Evolutionary conservation across 2,113 vertebrate species (phyloP), one percentile per base, ranked within the genome.

Genomic region (Podocnemis expansa): DNA sequence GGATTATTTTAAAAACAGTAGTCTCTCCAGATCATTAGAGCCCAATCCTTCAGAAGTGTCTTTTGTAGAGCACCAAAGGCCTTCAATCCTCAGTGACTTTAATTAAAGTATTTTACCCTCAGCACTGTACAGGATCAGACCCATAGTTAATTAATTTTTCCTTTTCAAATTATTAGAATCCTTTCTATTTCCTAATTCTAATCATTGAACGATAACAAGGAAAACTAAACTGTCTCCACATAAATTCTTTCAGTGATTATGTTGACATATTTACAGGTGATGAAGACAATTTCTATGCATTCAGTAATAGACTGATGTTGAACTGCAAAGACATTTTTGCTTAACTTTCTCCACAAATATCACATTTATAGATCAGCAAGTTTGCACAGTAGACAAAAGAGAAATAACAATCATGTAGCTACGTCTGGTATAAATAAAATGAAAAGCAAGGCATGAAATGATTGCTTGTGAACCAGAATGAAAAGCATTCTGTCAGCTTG

Each of bases 331-430:
- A 24, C 70, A 41, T 56, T 95, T 85, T 89, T 82, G 45, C 56
- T 73, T 85, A 8, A 52, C 81, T 93, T 95, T 95, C 78, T 91
- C 51, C 87, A 73, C 27, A 87, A 45, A 58, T 43, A 43, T 67
- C 82, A 78, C 25, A 93, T 93, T 95, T 93, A 52, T 49, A 93
- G 52, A 85, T 38, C 7, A 10, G 47, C 43, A 4, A 24, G 56
- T 92, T 85, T 95, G 90, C 80, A 87, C 87, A 91, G 47, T 49
- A 90, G 94, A 91, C 76, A 90, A 96, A 93, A 89, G 43, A 90
- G 54, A 90, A 95, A 84, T 85, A 96, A 91, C 19, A 78, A 73
- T 67, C 14, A 19, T 25, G 3, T 63, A 75, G 63, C 82, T 89
- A 47, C 78, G 29, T 45, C 87, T 88, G 55, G 73, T 90, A 84